A percentile compares a stretch with the other conserved stretches of the same genome.
Conservation (phyloP, 2,888 invertebrate genomes). For the Latheticus oryzae region DNA sequence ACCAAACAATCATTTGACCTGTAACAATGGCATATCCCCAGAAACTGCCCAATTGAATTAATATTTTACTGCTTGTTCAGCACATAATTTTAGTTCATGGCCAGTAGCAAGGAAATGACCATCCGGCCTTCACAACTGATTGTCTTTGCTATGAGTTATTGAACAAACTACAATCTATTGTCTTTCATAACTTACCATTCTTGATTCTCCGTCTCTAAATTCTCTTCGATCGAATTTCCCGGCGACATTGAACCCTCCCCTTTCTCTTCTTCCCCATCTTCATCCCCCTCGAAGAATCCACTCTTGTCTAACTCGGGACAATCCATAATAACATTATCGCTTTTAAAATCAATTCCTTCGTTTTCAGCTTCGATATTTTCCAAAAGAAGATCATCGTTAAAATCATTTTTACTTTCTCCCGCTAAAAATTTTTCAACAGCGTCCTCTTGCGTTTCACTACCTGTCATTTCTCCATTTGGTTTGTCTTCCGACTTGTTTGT, state of each 20-base stretch:
- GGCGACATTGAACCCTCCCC: conserved; percentile 36
- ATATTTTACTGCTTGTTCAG: neutral
- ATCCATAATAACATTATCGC: conserved; percentile 49
- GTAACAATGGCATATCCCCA: too few relatives aligned
- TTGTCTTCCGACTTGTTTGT: conserved; percentile 48
- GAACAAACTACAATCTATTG: conserved; percentile 2
- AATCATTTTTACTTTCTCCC: conserved; percentile 57
- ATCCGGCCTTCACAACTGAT: conserved; percentile 22
- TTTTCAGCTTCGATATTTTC: conserved; percentile 42
- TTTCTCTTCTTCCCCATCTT: conserved; percentile 38
- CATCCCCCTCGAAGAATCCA: conserved; percentile 37
- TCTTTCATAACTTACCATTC: conserved; percentile 49
- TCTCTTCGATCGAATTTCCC: conserved; percentile 43
- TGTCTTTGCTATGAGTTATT: conserved; percentile 18
- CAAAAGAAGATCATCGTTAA: conserved; percentile 47
- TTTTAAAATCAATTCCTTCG: conserved; percentile 51
- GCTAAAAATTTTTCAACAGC: conserved; percentile 59
- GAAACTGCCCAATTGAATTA: too few relatives aligned
- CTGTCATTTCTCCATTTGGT: conserved; percentile 44
- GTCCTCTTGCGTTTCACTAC: conserved; percentile 58
- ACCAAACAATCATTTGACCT: too few relatives aligned
- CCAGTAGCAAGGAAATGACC: conserved; percentile 18
- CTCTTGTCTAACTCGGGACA: conserved; percentile 45
- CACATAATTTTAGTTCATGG: conserved; percentile 21
- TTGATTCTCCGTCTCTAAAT: conserved; percentile 46